These are phyloP conservation scores for Sminthurides bifidus DNA, from an alignment of 1,140 invertebrate genomes.

Conservation along the genomic window DNA sequence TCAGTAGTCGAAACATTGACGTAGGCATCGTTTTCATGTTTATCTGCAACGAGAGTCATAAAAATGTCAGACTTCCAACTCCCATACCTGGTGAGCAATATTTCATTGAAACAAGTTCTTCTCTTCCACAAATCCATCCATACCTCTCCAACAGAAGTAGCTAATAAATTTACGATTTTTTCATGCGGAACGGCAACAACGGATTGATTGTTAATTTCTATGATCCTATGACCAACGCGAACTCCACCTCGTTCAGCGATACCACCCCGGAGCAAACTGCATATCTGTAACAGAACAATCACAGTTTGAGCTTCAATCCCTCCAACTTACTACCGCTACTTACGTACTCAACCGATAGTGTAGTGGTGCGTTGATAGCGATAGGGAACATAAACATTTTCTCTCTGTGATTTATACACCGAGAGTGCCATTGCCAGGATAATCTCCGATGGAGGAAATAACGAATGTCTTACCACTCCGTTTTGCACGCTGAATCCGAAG, in stretches of 20 bases:
- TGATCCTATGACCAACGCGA: conserved; percentile 95
- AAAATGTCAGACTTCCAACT: neutral
- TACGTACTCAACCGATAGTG: too few relatives aligned
- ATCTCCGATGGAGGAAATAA: too few relatives aligned
- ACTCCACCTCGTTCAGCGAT: conserved; percentile 98
- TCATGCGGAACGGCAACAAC: conserved; percentile 99
- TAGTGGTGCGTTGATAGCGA: too few relatives aligned
- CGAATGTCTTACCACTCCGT: conserved; percentile 80
- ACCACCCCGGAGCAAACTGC: conserved; percentile 89
- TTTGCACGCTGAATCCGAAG: conserved; percentile 99
- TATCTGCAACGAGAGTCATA: conserved; percentile 63
- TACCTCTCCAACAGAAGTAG: conserved; percentile 97
- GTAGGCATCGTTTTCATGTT: conserved; percentile 99
- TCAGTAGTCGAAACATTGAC: conserved; percentile 96
- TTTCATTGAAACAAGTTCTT: neutral
- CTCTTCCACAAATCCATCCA: neutral
- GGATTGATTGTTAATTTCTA: conserved; percentile 98
- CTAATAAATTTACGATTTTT: conserved; percentile 95
- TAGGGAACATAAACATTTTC: too few relatives aligned
- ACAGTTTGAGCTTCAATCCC: neutral
- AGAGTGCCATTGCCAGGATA: too few relatives aligned
- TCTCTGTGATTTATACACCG: too few relatives aligned
- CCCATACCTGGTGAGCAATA: neutral
- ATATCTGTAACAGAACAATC: conserved; percentile 58
- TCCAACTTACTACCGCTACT: too few relatives aligned